Conservation (phyloP, 2,888 invertebrate species). For the Euzetes globulus region DNA sequence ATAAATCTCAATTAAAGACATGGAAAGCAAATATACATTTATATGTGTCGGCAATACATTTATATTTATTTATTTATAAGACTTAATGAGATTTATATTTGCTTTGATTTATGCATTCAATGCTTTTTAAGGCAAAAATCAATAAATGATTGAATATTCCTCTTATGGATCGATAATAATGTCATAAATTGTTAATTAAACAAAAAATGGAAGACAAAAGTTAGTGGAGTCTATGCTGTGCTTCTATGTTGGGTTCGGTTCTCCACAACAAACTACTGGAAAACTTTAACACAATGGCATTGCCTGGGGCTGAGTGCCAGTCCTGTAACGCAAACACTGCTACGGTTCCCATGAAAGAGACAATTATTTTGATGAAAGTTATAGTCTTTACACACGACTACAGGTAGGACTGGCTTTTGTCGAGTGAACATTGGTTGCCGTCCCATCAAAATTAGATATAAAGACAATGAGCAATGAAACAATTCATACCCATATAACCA, state of each 20-base stretch:
- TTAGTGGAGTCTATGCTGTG: background rate
- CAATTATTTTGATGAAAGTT: constrained; percentile 12
- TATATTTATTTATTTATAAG: background rate
- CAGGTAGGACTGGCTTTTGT: background rate
- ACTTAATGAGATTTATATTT: background rate
- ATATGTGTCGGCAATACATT: background rate
- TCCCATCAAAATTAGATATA: background rate
- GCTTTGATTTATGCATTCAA: background rate
- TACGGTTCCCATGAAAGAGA: constrained; percentile 15
- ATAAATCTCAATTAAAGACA: background rate
- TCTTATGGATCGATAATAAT: background rate
- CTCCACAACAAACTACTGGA: constrained; percentile 10
- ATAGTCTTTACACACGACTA: background rate
- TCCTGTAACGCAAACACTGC: background rate
- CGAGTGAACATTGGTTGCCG: background rate
- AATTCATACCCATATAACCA: constrained; percentile 39
- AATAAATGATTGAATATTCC: background rate
- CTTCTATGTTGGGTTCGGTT: background rate
- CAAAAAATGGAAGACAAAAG: background rate
- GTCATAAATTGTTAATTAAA: background rate
- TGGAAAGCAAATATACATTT: background rate
- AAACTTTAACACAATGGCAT: background rate
- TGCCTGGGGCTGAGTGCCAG: background rate
- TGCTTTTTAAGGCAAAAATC: background rate
- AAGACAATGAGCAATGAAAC: background rate